Base-by-base conservation (phyloP, 2,113 vertebrate genomes). In the Pterocles orientalis region DNA sequence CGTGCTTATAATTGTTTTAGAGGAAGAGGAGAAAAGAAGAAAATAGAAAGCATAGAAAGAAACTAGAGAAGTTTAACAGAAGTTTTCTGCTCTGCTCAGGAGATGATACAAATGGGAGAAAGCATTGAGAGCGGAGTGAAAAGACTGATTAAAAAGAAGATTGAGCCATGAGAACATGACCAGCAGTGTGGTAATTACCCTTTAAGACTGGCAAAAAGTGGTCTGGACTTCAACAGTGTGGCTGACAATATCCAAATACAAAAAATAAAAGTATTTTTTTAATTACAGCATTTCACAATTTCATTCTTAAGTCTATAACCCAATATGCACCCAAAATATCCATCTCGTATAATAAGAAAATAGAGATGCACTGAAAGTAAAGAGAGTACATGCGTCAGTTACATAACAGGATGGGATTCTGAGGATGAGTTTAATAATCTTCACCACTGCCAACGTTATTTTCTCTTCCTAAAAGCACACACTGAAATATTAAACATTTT, bases 401-500 rank as follows among this genome's bases (percentile, higher is more conserved):
- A 51, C 1, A 1, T 34, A 64, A 43, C 33, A 81, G 31, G 12
- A 68, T 48, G 21, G 26, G 24, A 82, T 88, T 85, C 53, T 78
- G 31, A 92, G 45, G 9, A 66, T 18, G 8, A 72, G 18, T 68
- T 69, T 60, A 85, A 73, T 73, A 94, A 73, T 60, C 31, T 31
- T 78, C 41, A 45, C 24, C n/a, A 25, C 11, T 62, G 41, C 11
- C 15, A 62, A 62, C 18, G 24, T 77, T 43, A 87, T 86, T 92
- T 92, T 78, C n/a, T 45, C n/a, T 53, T 20, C 92, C 25, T 86
- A 64, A 89, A 94, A 75, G 48, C 48, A 83, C 36, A 51, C 14
- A 19, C 29, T 94, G 69, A 95, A 92, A 95, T 89, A 78, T 92
- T 81, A 78, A 92, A 75, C 25, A 64, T 29, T 81, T 81, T 50